Evolutionary conservation across 2,797 vertebrate genomes (phyloP).

Genomic region (Peromyscus eremicus): DNA sequence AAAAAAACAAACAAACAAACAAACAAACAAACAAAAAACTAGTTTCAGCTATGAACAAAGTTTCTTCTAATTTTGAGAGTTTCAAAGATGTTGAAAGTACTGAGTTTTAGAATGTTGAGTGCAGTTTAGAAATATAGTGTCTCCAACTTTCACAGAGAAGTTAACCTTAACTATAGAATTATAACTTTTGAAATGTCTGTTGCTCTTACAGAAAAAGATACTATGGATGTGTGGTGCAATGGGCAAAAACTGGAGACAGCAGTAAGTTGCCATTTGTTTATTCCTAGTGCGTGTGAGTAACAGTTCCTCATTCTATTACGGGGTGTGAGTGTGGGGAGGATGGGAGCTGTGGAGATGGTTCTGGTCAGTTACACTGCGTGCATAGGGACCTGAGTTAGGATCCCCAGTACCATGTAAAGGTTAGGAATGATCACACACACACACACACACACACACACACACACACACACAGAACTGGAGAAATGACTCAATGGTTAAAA

Average conservation of each 20-base stretch:
- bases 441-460: not conserved
- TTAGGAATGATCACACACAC: not conserved
- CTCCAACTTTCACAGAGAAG: not conserved
- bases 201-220: slow-evolving; percentile 95
- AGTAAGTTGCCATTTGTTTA: slow-evolving; percentile 88
- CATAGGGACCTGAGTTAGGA: no score
- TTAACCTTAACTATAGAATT: slow-evolving; percentile 15
- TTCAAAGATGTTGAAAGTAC: slow-evolving; percentile 34
- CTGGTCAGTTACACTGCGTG: no score
- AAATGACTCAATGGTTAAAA: not conserved
- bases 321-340: no score
- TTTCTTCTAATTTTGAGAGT: slow-evolving; percentile 45
- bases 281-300: not conserved
- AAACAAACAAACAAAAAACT: not conserved
- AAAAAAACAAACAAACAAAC: not conserved
- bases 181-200: slow-evolving; percentile 53
- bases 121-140: slow-evolving; percentile 8
- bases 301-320: not conserved
- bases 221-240: slow-evolving; percentile 99
- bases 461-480: not conserved
- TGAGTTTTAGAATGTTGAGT: slow-evolving; percentile 15
- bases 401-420: not conserved
- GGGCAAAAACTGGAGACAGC: slow-evolving; percentile 97
- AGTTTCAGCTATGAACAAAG: slow-evolving; percentile 15
- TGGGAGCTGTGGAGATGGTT: not conserved